These are phyloP conservation scores for Spilarctia lutea DNA, from an alignment of 2,888 invertebrate genomes.

Conservation along the genomic window DNA sequence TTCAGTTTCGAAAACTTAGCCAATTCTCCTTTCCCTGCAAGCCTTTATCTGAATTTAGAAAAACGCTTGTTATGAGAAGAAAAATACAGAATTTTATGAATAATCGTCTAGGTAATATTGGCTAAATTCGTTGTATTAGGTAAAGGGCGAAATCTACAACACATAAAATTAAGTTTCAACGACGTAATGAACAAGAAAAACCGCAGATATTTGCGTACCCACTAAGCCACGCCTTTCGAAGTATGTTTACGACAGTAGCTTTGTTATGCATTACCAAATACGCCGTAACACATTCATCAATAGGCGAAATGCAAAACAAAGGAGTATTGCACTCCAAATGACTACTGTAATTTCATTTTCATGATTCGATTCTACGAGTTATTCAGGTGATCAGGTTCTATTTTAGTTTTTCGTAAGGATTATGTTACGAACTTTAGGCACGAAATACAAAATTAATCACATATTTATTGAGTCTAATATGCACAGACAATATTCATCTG, in stretches of 20 bases:
- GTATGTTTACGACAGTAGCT: background rate
- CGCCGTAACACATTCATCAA: slow-evolving; percentile 24
- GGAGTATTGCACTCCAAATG: slow-evolving; percentile 16
- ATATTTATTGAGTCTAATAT: background rate
- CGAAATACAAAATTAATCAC: background rate
- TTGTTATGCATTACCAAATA: slow-evolving; percentile 3
- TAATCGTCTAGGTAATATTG: background rate
- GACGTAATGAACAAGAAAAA: slow-evolving; percentile 24
- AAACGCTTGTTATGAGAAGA: background rate
- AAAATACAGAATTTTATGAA: background rate
- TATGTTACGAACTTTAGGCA: slow-evolving; percentile 1
- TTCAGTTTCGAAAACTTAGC: too few relatives aligned
- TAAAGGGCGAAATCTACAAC: background rate
- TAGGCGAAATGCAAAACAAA: slow-evolving; percentile 29
- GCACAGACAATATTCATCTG: background rate
- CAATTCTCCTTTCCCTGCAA: background rate
- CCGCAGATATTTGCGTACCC: slow-evolving; percentile 32
- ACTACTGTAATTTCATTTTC: slow-evolving; percentile 27
- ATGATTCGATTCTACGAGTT: slow-evolving; percentile 26
- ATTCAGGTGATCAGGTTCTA: background rate
- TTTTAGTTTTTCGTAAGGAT: background rate
- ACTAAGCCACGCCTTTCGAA: slow-evolving; percentile 6
- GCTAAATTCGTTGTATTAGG: slow-evolving; percentile 1
- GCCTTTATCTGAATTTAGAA: background rate
- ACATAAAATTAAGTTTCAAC: background rate